A percentile compares a stretch with the other conserved stretches of the same genome.
phyloP scores from a whole-genome alignment of 2,888 invertebrate genomes.

The Oscheius sp. region DNA sequence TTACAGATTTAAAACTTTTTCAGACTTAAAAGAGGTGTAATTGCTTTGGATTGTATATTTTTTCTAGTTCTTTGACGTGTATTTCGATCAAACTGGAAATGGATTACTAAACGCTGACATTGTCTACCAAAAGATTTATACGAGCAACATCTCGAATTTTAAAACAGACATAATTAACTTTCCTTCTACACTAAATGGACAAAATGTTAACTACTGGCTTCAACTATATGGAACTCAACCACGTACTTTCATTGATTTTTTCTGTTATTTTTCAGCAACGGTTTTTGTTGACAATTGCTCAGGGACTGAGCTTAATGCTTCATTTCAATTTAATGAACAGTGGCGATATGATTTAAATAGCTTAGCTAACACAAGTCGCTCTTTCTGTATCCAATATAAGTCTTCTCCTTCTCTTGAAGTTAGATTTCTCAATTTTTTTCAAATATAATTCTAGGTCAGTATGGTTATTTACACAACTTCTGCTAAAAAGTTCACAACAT shows the following conservation, averaged over 20 bases:
- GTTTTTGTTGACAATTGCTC: not conserved
- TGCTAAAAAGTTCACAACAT: not conserved
- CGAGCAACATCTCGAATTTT: not conserved
- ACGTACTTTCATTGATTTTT: not conserved
- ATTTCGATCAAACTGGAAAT: not conserved
- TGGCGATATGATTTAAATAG: not conserved
- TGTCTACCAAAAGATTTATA: conserved; percentile 10
- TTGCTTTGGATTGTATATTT: not conserved
- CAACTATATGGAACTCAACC: not conserved
- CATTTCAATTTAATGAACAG: not conserved
- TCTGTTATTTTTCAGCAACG: not conserved
- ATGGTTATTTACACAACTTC: not conserved
- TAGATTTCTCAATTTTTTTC: not conserved
- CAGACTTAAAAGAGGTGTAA: not conserved
- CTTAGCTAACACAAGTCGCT: not conserved
- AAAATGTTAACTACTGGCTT: not conserved
- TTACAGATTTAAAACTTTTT: not conserved
- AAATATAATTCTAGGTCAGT: not conserved
- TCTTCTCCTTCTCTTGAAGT: not conserved
- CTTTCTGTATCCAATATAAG: not conserved
- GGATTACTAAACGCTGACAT: not conserved
- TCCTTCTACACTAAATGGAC: not conserved
- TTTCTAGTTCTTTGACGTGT: conserved; percentile 13
- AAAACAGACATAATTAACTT: not conserved
- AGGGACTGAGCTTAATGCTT: not conserved